These are phyloP conservation scores for Peromyscus polionotus DNA, from an alignment of 2,113 vertebrate genomes.

Conservation along the genomic window DNA sequence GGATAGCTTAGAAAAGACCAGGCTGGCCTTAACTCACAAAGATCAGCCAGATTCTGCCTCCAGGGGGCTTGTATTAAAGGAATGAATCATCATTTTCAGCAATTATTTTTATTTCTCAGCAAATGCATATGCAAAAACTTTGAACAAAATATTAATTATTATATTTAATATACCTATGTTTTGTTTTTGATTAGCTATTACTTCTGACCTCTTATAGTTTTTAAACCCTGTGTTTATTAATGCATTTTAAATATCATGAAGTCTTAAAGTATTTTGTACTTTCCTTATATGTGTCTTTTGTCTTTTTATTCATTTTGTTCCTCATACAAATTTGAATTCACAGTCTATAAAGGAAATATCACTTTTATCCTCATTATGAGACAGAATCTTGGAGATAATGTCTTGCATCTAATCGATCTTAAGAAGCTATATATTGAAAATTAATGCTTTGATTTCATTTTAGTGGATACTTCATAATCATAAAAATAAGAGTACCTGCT, in stretches of 20 bases:
- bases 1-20: background rate
- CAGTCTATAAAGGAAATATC: background rate
- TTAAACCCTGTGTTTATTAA: background rate
- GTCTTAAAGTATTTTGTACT: background rate
- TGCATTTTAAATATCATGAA: background rate
- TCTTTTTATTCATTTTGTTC: background rate
- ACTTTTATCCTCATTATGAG: background rate
- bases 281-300: background rate
- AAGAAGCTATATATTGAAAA: background rate
- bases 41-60: background rate
- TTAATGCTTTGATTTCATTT: background rate
- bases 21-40: background rate
- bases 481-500: background rate
- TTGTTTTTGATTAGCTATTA: background rate
- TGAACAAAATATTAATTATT: background rate
- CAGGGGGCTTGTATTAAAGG: background rate
- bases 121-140: background rate
- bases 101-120: background rate
- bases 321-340: background rate
- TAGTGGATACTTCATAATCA: background rate
- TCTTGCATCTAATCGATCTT: background rate
- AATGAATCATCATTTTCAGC: background rate
- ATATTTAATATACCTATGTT: background rate
- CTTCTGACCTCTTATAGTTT: background rate
- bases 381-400: background rate